A percentile compares a stretch with the other conserved stretches of the same genome.
Conservation (phyloP, 2,797 vertebrate species). For the Myotis findleyi region DNA sequence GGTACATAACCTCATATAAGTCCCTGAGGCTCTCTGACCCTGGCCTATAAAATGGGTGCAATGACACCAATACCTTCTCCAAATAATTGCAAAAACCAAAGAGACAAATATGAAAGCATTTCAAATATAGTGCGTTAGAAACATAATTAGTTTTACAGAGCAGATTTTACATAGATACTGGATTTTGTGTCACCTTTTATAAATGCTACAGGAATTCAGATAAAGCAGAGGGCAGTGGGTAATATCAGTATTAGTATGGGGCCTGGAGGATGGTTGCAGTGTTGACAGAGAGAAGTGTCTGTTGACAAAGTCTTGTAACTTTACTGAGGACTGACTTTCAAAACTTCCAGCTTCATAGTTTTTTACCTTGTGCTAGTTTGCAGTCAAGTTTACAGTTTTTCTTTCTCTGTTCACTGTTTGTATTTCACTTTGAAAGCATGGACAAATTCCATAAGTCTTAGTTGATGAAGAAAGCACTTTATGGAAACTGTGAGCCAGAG, state of each 20-base stretch:
- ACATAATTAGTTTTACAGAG: background rate
- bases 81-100: slow-evolving; percentile 9
- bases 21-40: background rate
- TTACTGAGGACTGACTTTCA: background rate
- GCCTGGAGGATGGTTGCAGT: background rate
- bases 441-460: slow-evolving; percentile 44
- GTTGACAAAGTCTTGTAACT: background rate
- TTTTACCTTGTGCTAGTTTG: background rate
- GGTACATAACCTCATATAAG: background rate
- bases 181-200: background rate
- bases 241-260: background rate
- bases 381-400: slow-evolving; percentile 42
- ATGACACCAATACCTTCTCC: background rate
- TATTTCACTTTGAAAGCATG: slow-evolving; percentile 46
- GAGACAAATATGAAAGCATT: background rate
- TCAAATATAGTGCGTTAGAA: background rate
- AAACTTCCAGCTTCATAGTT: slow-evolving; percentile 14
- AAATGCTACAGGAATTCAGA: background rate
- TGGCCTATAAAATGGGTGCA: background rate
- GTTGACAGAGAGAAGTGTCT: background rate
- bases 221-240: background rate
- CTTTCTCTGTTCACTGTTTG: slow-evolving; percentile 14
- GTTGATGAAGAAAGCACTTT: slow-evolving; percentile 15
- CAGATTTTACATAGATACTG: background rate
- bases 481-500: slow-evolving; percentile 1